Conservation (phyloP, 2,113 vertebrate genomes). For the Thunnus thynnus region DNA sequence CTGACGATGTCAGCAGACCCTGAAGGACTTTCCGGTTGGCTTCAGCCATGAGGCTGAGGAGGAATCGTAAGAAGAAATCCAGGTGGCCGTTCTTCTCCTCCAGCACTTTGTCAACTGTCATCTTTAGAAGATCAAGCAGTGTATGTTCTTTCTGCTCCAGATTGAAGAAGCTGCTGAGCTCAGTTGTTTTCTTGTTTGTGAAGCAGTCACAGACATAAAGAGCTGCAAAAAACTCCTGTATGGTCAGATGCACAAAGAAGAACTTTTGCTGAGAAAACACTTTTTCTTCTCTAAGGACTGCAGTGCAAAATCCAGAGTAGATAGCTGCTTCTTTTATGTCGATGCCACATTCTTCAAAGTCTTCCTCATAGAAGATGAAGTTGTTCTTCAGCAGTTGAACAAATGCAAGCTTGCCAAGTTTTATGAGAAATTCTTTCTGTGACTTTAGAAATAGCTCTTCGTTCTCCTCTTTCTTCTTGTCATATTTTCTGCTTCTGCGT, state of each 20-base stretch:
- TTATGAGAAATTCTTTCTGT: conserved; percentile 57
- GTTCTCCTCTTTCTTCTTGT: background rate
- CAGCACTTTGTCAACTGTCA: conserved; percentile 55
- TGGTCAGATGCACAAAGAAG: conserved; percentile 70
- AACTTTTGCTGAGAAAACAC: conserved; percentile 46
- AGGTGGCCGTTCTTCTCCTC: conserved; percentile 59
- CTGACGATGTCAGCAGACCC: conserved; percentile 42
- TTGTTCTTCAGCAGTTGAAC: conserved; percentile 57
- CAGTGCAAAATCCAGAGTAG: conserved; percentile 49
- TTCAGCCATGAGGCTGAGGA: conserved; percentile 62
- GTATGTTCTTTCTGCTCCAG: conserved; percentile 32
- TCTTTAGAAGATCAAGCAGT: conserved; percentile 61
- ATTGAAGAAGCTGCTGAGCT: conserved; percentile 25
- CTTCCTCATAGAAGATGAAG: conserved; percentile 69
- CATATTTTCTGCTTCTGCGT: conserved; percentile 49
- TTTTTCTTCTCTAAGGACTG: conserved; percentile 32
- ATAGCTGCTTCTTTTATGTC: conserved; percentile 28
- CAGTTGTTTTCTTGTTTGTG: conserved; percentile 42
- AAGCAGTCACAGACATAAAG: conserved; percentile 66
- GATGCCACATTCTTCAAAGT: conserved; percentile 63
- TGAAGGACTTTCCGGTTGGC: conserved; percentile 44
- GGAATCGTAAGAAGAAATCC: conserved; percentile 62
- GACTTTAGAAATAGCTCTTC: background rate
- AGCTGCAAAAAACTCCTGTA: conserved; percentile 79
- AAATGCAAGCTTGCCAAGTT: conserved; percentile 74